Conservation (phyloP, 2,797 vertebrate genomes). For the Trichosurus vulpecula region DNA sequence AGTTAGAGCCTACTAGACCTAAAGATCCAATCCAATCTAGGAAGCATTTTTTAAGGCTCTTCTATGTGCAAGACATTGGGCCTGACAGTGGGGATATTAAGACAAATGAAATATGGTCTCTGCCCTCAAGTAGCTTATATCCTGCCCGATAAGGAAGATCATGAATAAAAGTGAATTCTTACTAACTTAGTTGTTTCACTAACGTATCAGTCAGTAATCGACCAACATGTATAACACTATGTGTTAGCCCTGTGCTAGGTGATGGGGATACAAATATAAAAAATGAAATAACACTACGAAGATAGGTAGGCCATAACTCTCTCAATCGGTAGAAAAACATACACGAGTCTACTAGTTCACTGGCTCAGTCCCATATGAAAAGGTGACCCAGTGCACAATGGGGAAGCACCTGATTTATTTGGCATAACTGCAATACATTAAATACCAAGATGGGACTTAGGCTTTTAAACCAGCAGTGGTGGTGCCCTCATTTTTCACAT, state of each 20-base stretch:
- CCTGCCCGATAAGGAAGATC: conserved; percentile 21
- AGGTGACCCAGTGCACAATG: too few species aligned
- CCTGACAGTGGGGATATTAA: conserved; percentile 4
- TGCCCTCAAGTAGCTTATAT: conserved; percentile 36
- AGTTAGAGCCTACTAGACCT: conserved; percentile 62
- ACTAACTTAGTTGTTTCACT: conserved; percentile 37
- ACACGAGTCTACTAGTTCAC: too few species aligned
- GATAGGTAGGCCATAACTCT: neutral
- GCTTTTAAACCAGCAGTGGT: neutral
- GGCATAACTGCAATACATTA: too few species aligned
- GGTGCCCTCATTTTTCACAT: neutral
- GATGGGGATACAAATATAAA: neutral
- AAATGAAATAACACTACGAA: neutral
- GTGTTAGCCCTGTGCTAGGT: neutral
- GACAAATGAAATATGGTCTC: conserved; percentile 30
- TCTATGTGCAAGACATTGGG: neutral
- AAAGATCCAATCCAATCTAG: neutral
- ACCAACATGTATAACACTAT: neutral
- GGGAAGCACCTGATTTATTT: too few species aligned
- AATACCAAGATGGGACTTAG: neutral
- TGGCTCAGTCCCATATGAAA: too few species aligned
- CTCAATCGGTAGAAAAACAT: too few species aligned
- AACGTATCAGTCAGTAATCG: neutral
- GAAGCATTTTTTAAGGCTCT: neutral
- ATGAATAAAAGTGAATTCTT: conserved; percentile 40